Conservation (phyloP, 2,113 vertebrate genomes). For the Cyrtonyx montezumae region DNA sequence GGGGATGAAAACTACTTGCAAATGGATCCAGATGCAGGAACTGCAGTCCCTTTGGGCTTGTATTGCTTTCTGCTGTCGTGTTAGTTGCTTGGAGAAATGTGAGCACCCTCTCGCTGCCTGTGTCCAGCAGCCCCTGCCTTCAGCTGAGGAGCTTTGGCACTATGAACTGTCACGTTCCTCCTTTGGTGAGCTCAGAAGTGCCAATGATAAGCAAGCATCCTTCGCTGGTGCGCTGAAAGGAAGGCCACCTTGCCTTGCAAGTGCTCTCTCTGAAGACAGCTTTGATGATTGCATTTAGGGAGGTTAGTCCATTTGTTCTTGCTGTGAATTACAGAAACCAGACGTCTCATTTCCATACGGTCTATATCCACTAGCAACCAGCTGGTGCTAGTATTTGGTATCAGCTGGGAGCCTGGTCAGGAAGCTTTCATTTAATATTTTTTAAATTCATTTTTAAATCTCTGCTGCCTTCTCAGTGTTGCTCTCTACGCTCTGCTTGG, state of each 20-base stretch:
- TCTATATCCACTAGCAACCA: neutral
- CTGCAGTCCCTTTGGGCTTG: neutral
- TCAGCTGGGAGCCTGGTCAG: conserved; percentile 1
- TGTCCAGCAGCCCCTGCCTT: neutral
- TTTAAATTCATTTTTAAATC: neutral
- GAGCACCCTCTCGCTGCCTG: fast-evolving
- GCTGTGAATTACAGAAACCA: conserved; percentile 55
- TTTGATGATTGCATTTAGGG: neutral
- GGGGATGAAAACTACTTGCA: neutral
- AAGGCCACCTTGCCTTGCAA: neutral
- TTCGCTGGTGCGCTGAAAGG: neutral
- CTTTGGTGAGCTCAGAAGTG: neutral
- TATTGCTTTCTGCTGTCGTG: neutral
- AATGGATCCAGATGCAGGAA: neutral
- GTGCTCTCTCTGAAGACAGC: neutral
- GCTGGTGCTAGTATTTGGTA: conserved; percentile 17
- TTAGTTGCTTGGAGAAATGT: neutral
- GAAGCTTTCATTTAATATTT: neutral
- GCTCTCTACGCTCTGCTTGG: neutral
- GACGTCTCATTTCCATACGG: neutral
- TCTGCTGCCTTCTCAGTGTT: neutral
- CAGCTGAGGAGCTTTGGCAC: neutral
- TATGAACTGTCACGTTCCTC: fast-evolving
- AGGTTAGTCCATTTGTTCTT: neutral
- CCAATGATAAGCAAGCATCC: neutral